Percentiles rank a stretch among this genome's conserved stretches.
phyloP scores from a whole-genome alignment of 2,113 vertebrate genomes.

The Cebus imitator region DNA sequence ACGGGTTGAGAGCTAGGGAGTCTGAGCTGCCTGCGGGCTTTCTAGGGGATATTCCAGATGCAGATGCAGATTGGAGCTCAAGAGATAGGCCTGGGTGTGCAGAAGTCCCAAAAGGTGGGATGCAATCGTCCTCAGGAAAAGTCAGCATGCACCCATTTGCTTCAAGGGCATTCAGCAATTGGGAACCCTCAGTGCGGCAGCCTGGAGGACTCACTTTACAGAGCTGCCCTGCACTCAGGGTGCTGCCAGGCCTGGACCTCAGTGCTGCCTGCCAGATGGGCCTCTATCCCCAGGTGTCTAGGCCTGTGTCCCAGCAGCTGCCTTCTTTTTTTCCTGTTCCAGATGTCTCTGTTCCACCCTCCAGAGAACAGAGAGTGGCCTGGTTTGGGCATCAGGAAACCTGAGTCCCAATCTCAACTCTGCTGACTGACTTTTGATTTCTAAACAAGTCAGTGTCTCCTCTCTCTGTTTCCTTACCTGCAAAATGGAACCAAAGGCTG shows the following conservation, averaged over 20 bases:
- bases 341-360: background rate
- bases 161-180: background rate
- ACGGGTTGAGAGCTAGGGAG: background rate
- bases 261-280: background rate
- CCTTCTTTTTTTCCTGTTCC: background rate
- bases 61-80: background rate
- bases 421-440: background rate
- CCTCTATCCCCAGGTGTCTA: background rate
- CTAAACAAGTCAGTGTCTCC: background rate
- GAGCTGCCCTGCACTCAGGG: background rate
- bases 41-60: background rate
- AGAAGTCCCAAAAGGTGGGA: background rate
- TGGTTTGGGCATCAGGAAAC: background rate
- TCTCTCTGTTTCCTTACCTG: background rate
- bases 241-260: background rate
- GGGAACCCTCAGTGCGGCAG: background rate
- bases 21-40: background rate
- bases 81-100: background rate
- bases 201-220: background rate
- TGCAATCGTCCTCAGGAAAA: background rate
- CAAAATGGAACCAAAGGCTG: background rate
- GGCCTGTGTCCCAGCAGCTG: rapidly evolving
- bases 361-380: background rate
- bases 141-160: background rate
- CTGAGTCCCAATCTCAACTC: background rate